Evolutionary conservation across 2,113 vertebrate genomes (phyloP), one percentile per base, ranked within the genome.

Genomic region (Alaudala cheleensis): DNA sequence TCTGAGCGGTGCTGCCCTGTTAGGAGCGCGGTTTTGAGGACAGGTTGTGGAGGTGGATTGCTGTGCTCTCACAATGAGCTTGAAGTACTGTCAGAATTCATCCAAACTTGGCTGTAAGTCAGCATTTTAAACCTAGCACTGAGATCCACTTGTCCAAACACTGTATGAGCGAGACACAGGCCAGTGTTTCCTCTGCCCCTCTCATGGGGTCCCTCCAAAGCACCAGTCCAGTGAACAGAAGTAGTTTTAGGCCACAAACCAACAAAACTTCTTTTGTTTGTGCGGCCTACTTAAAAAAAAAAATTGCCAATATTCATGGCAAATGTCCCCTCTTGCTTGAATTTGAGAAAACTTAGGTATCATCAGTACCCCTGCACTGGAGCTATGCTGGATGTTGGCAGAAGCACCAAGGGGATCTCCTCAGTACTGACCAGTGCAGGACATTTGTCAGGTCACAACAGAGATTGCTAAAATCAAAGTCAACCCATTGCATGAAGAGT

Each of bases 1-100:
- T 42, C 39, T 50, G 25, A 57, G 47, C 0, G 0, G 18, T 1
- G 2, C 58, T 40, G n/a, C 44, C 71, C 58, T 28, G 13, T 53
- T 40, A 40, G 40, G 57, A 69, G 22, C 0, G 1, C 0, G 20
- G 31, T 13, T 78, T 16, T n/a, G 39, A 73, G 86, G 77, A 58
- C 6, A 14, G 47, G 11, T 23, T 54, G 60, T 45, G 37, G 64
- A 67, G 12, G 26, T 45, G 49, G 22, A 33, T 34, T 40, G 54
- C 31, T 81, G 65, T 0, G 0, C 58, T 78, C 77, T 73, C 33
- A 10, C 2, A 1, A 14, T 49, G 50, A 90, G 40, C 39, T 49
- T 64, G 31, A 37, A 39, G 64, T 39, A 42, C 56, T 86, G 37
- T 62, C 49, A 86, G 37, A 64, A 87, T 70, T 45, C n/a, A 49